These are phyloP conservation scores for Hypsopygia costalis DNA, from an alignment of 2,888 invertebrate genomes.

Conservation along the genomic window DNA sequence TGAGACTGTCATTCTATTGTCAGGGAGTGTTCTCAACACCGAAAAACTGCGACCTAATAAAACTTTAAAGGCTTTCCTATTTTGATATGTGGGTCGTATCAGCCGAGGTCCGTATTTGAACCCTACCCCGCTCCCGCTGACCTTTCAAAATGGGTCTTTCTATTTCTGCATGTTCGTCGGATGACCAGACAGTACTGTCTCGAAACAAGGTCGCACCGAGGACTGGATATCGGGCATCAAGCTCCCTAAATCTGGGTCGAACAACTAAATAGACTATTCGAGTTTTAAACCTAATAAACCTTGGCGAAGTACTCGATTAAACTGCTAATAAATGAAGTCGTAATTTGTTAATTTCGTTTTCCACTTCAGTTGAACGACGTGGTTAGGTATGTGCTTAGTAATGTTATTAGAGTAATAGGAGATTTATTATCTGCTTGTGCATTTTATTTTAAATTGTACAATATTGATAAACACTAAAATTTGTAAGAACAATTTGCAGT, in stretches of 20 bases:
- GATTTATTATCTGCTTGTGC: too few relatives aligned
- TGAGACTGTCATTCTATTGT: too few relatives aligned
- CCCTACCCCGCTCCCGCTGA: background rate
- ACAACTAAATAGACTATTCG: background rate
- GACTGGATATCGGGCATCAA: background rate
- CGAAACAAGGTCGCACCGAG: conserved; percentile 3
- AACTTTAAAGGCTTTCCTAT: conserved; percentile 1
- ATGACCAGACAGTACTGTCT: conserved; percentile 1
- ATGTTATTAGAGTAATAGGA: background rate
- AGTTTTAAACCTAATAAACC: conserved; percentile 1
- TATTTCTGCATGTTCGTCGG: conserved; percentile 10
- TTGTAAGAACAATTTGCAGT: too few relatives aligned
- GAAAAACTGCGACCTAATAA: background rate
- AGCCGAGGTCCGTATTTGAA: conserved; percentile 6
- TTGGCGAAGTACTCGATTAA: background rate
- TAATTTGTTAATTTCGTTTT: conserved; percentile 4
- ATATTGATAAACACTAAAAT: too few relatives aligned
- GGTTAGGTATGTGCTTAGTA: too few relatives aligned
- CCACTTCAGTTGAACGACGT: background rate
- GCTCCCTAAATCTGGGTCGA: conserved; percentile 3
- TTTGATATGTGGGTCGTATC: conserved; percentile 3
- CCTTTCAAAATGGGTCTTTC: conserved; percentile 10
- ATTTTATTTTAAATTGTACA: too few relatives aligned
- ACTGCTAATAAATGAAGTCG: conserved; percentile 3
- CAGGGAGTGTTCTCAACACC: too few relatives aligned